Evolutionary conservation across 2,797 vertebrate species (phyloP).

Genomic region (Perodicticus potto): DNA sequence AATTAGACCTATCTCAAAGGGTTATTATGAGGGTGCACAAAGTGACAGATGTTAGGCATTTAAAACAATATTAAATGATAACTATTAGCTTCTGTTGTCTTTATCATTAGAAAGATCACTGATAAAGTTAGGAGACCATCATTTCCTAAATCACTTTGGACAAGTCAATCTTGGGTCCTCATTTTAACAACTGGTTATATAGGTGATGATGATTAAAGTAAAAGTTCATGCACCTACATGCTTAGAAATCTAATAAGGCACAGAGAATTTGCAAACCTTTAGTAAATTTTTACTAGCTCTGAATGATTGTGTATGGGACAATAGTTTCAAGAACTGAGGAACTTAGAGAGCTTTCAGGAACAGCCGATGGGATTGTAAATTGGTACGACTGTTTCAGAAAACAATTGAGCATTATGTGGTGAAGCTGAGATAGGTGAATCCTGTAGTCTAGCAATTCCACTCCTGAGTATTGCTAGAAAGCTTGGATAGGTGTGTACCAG

Average conservation of each 20-base stretch:
- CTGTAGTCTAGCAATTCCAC: neutral
- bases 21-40: neutral
- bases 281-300: neutral
- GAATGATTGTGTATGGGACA: neutral
- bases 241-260: neutral
- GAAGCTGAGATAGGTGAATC: neutral
- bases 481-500: neutral
- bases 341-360: neutral
- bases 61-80: neutral
- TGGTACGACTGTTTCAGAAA: neutral
- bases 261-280: neutral
- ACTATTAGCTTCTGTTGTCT: neutral
- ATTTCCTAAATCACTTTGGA: neutral
- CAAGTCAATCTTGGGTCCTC: neutral
- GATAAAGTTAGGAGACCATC: neutral
- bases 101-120: neutral
- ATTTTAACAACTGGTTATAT: neutral
- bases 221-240: neutral
- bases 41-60: neutral
- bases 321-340: neutral
- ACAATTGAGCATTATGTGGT: neutral
- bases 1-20: neutral
- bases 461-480: neutral
- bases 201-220: neutral
- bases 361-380: neutral